Percentiles rank a stretch among this genome's conserved stretches.
phyloP scores from a whole-genome alignment of 2,888 invertebrate species.

The Mesorhabditis belari region DNA sequence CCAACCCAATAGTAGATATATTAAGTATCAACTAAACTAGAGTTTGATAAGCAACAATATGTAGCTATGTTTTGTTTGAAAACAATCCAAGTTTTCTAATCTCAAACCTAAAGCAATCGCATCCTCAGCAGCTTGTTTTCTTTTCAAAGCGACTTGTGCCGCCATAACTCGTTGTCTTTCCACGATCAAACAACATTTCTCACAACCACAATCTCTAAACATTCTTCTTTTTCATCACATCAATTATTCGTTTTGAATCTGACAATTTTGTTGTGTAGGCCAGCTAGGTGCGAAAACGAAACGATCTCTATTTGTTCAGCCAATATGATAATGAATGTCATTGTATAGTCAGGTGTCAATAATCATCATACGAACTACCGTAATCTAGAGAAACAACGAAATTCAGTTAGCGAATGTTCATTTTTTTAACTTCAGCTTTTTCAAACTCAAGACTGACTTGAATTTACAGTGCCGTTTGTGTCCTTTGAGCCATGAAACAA shows the following conservation, averaged over 20 bases:
- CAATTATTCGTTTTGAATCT: background rate
- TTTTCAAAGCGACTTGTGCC: constrained; percentile 65
- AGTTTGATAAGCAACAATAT: background rate
- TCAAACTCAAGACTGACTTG: too few relatives aligned
- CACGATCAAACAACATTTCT: constrained; percentile 94
- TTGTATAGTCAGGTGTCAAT: too few relatives aligned
- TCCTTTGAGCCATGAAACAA: constrained; percentile 84
- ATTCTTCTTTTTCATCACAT: background rate
- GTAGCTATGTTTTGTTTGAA: background rate
- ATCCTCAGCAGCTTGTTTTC: constrained; percentile 51
- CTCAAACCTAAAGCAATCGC: constrained; percentile 49
- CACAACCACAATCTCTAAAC: constrained; percentile 81
- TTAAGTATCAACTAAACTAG: background rate
- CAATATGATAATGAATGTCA: background rate
- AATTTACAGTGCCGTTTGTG: constrained; percentile 82
- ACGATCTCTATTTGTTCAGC: background rate
- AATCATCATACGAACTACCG: too few relatives aligned
- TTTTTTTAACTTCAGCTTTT: too few relatives aligned
- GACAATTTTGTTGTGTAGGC: background rate
- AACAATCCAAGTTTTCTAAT: constrained; percentile 3
- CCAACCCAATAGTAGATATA: too few relatives aligned
- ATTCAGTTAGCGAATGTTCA: background rate
- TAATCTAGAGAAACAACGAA: background rate
- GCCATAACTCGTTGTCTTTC: constrained; percentile 97
- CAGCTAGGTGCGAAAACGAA: background rate